Evolutionary conservation across 2,888 invertebrate genomes (phyloP).

Genomic region (Plagiodera versicolora): DNA sequence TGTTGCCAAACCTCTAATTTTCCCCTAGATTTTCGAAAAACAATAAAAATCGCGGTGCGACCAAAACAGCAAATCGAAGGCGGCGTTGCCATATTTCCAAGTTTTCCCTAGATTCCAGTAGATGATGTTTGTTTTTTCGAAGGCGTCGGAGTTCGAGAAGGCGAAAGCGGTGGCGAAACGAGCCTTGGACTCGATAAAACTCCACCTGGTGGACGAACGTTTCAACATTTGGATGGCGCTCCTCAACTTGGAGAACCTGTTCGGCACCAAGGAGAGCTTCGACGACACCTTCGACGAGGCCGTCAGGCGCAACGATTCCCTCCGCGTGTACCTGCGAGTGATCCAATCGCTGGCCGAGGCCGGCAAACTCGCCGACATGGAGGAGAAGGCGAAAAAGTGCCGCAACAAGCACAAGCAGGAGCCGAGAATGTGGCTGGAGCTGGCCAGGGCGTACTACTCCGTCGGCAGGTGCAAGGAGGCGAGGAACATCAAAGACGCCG

Average conservation of each 20-base stretch:
- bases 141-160: slow-evolving; percentile 86
- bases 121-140: slow-evolving; percentile 38
- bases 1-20: too few relatives aligned
- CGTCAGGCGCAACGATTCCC: slow-evolving; percentile 76
- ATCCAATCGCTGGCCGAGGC: slow-evolving; percentile 72
- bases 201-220: slow-evolving; percentile 79
- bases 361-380: slow-evolving; percentile 69
- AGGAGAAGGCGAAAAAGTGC: slow-evolving; percentile 70
- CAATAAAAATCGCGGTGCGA: too few relatives aligned
- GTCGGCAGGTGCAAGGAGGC: slow-evolving; percentile 75
- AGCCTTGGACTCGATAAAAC: slow-evolving; percentile 80
- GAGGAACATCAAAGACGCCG: slow-evolving; percentile 78
- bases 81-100: too few relatives aligned
- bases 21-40: too few relatives aligned
- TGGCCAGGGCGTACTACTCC: slow-evolving; percentile 74
- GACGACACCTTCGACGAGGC: slow-evolving; percentile 79
- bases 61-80: too few relatives aligned
- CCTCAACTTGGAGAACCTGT: slow-evolving; percentile 86
- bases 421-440: slow-evolving; percentile 70
- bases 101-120: too few relatives aligned
- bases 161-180: slow-evolving; percentile 80
- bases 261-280: slow-evolving; percentile 74
- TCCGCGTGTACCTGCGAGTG: slow-evolving; percentile 74
- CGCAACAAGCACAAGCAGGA: slow-evolving; percentile 74
- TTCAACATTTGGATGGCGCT: slow-evolving; percentile 89